Conservation (phyloP, 2,888 invertebrate genomes). For the Brachypalpus laphriformis region DNA sequence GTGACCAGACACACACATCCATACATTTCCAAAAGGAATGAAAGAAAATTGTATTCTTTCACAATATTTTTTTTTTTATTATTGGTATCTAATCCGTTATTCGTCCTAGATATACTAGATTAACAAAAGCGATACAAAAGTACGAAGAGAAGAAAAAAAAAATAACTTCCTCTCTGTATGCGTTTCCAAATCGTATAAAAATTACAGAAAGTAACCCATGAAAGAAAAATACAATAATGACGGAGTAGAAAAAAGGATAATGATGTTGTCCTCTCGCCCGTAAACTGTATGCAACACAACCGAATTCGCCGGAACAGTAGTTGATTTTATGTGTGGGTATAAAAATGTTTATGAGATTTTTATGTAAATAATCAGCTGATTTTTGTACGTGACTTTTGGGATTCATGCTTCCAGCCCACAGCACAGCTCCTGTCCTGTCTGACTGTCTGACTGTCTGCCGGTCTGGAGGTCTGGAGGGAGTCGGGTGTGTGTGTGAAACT, state of each 20-base stretch:
- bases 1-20: not conserved
- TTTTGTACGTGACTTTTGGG: conserved; percentile 69
- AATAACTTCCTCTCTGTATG: not conserved
- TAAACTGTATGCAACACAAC: conserved; percentile 19
- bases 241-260: conserved; percentile 50
- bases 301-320: conserved; percentile 47
- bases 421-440: conserved; percentile 39
- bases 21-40: not conserved
- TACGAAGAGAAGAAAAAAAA: not conserved
- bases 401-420: conserved; percentile 16
- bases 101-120: conserved; percentile 32
- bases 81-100: conserved; percentile 33
- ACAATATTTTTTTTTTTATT: conserved; percentile 13
- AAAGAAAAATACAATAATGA: conserved; percentile 46
- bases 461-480: conserved; percentile 26
- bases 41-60: conserved; percentile 30
- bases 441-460: conserved; percentile 46
- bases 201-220: conserved; percentile 44
- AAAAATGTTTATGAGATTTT: conserved; percentile 70
- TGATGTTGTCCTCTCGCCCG: conserved; percentile 57
- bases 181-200: conserved; percentile 59
- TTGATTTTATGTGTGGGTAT: conserved; percentile 57
- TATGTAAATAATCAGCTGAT: conserved; percentile 74
- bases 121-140: not conserved
- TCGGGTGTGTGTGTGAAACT: conserved; percentile 35